These are phyloP conservation scores for Phocides pigmalion DNA, from an alignment of 1,140 invertebrate genomes.

Conservation along the genomic window DNA sequence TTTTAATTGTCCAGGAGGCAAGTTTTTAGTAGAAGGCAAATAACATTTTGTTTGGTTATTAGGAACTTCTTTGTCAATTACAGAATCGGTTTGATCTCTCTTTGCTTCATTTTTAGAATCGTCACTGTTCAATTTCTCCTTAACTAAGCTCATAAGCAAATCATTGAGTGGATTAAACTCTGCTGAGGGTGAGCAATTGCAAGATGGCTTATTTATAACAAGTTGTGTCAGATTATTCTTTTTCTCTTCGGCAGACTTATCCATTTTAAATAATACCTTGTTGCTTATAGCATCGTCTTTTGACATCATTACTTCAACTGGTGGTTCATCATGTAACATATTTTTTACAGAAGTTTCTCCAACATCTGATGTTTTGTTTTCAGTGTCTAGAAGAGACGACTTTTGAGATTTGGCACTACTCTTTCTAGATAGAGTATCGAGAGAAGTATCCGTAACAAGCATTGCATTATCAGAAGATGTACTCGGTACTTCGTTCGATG, in stretches of 20 bases:
- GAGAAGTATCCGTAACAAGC: conserved; percentile 64
- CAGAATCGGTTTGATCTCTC: conserved; percentile 83
- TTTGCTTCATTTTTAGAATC: conserved; percentile 85
- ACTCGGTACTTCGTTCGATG: conserved; percentile 62
- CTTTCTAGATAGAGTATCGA: conserved; percentile 75
- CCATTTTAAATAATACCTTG: conserved; percentile 76
- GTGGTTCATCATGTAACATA: conserved; percentile 64
- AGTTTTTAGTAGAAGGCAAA: conserved; percentile 85
- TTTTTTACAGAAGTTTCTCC: conserved; percentile 66
- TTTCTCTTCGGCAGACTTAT: conserved; percentile 68
- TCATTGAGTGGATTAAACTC: conserved; percentile 81
- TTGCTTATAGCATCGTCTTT: conserved; percentile 81
- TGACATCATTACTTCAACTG: conserved; percentile 65
- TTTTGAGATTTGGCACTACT: conserved; percentile 80
- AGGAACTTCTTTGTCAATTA: conserved; percentile 84
- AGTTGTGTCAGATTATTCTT: conserved; percentile 74
- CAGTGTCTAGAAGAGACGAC: conserved; percentile 76
- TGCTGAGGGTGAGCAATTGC: conserved; percentile 74
- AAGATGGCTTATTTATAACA: conserved; percentile 71
- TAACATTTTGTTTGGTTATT: conserved; percentile 87
- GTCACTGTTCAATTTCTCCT: conserved; percentile 85
- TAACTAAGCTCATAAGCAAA: conserved; percentile 77
- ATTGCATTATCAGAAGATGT: conserved; percentile 57
- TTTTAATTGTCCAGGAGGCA: conserved; percentile 95
- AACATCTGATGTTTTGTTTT: conserved; percentile 63